Evolutionary conservation across 2,888 invertebrate species (phyloP).

Genomic region (Cylindroiulus punctatus): DNA sequence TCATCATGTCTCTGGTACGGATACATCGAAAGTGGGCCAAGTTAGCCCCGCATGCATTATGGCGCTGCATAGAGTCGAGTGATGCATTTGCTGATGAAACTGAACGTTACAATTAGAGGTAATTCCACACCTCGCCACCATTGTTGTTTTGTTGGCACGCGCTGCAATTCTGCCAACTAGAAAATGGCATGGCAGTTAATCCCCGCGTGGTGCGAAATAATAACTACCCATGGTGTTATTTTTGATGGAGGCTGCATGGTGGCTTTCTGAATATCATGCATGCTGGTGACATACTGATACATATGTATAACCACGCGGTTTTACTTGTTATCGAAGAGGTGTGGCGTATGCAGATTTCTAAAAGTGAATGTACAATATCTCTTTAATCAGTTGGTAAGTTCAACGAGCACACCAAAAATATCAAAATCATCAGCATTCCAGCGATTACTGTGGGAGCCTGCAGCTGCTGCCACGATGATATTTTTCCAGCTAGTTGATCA

Average conservation of each 20-base stretch:
- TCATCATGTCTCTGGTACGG: neutral
- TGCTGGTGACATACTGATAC: too few species aligned
- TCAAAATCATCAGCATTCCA: too few species aligned
- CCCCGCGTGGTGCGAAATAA: neutral
- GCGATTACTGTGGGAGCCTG: too few species aligned
- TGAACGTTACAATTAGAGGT: slow-evolving; percentile 27
- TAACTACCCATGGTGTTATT: neutral
- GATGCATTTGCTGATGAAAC: neutral
- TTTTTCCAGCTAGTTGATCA: too few species aligned
- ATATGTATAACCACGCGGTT: too few species aligned
- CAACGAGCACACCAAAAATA: too few species aligned
- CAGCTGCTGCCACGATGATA: too few species aligned
- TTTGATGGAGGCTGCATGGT: neutral
- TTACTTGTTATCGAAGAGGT: too few species aligned
- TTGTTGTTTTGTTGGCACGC: slow-evolving; percentile 6
- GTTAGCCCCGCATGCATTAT: neutral
- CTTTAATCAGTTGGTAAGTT: too few species aligned
- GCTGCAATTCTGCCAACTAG: neutral
- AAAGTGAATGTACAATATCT: too few species aligned
- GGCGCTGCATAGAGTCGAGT: neutral
- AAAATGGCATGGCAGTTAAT: neutral
- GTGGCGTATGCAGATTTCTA: too few species aligned
- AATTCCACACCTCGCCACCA: slow-evolving; percentile 24
- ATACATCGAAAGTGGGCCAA: slow-evolving; percentile 27
- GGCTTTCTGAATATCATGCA: neutral